These are phyloP conservation scores for Dermochelys coriacea DNA, from an alignment of 2,797 vertebrate species.

Conservation along the genomic window DNA sequence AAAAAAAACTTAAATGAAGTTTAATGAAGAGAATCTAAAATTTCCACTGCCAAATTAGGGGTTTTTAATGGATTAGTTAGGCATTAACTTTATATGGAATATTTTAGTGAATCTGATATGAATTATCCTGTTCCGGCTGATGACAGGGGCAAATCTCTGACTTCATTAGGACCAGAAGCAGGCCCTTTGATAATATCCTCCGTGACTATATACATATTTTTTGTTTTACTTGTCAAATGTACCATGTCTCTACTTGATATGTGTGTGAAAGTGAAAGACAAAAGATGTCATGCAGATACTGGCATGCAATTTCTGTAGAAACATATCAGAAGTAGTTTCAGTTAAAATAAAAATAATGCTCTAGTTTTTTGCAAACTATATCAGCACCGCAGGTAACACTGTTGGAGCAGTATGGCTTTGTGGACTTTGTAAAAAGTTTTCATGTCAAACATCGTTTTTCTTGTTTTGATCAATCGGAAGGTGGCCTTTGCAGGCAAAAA, in stretches of 20 bases:
- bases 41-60: neutral
- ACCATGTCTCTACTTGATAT: constrained; percentile 2
- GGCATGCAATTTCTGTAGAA: constrained; percentile 44
- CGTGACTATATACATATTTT: neutral
- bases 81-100: neutral
- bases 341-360: constrained; percentile 36
- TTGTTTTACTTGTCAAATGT: neutral
- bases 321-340: constrained; percentile 37
- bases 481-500: constrained; percentile 26
- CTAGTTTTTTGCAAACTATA: neutral
- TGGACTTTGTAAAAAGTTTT: neutral
- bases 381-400: constrained; percentile 12
- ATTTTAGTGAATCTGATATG: neutral
- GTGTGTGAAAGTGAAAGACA: constrained; percentile 7
- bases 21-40: neutral
- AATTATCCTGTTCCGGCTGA: neutral
- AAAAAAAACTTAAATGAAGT: neutral
- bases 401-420: neutral
- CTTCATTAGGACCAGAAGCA: neutral
- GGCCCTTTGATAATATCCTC: neutral
- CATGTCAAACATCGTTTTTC: constrained; percentile 36
- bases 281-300: constrained; percentile 17
- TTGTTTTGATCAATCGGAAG: constrained; percentile 47
- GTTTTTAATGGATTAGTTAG: neutral
- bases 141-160: neutral